These are phyloP conservation scores for Arrhopalites spinosus DNA, from an alignment of 2,888 invertebrate genomes.

Conservation along the genomic window DNA sequence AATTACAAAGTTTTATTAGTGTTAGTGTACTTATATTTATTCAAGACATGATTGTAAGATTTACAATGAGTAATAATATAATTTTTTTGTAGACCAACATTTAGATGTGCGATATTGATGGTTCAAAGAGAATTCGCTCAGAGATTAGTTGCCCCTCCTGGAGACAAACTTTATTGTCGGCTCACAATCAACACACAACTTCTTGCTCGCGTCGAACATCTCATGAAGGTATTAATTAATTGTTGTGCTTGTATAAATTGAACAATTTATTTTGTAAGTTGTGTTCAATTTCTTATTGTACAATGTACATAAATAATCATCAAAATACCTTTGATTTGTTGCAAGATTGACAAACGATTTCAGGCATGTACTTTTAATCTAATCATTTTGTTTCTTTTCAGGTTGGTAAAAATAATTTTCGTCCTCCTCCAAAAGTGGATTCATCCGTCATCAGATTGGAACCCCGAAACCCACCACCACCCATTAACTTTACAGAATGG, in stretches of 20 bases:
- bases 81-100: conserved; percentile 64
- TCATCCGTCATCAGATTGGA: conserved; percentile 97
- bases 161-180: conserved; percentile 95
- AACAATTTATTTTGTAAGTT: background rate
- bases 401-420: conserved; percentile 97
- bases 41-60: background rate
- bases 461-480: conserved; percentile 95
- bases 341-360: too few species aligned
- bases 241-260: too few species aligned
- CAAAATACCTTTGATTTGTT: conserved; percentile 25
- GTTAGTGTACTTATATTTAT: background rate
- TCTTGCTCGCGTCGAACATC: conserved; percentile 88
- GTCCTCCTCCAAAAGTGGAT: conserved; percentile 98
- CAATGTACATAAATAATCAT: background rate
- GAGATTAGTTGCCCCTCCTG: conserved; percentile 92
- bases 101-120: conserved; percentile 96
- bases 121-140: conserved; percentile 99
- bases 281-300: background rate
- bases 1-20: background rate
- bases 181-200: conserved; percentile 96
- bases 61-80: background rate
- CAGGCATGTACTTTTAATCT: background rate
- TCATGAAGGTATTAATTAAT: conserved; percentile 78
- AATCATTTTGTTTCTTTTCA: conserved; percentile 60
- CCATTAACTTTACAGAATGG: conserved; percentile 96